Evolutionary conservation across 2,888 invertebrate genomes (phyloP), one percentile per base, ranked within the genome.

Genomic region (Xanthia icteritia): DNA sequence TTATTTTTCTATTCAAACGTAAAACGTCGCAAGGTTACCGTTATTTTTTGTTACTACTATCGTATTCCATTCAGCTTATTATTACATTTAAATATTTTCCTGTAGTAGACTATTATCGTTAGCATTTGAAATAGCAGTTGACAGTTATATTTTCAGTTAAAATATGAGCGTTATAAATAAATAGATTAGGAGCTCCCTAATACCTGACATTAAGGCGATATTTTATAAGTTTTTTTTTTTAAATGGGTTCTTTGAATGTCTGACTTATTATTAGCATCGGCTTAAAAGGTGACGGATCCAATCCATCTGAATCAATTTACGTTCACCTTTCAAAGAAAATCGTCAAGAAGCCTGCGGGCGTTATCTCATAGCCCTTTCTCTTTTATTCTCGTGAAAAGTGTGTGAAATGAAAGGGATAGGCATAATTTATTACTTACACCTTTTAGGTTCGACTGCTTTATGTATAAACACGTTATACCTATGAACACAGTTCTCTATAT

Each of bases 281-380:
- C 79, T 85, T 87, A 88, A 83, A 86, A 86, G 88, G 90, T 88
- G 89, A 90, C 83, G 86, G 84, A 88, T 81, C 86, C 86, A 87
- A 91, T 90, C 89, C 87, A 90, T 92, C 90, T 87, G 88, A 93
- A 93, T 93, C 92, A 93, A 94, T 93, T 93, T 91, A 91, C 88
- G 86, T 89, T 90, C 89, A 88, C 90, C 88, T 90, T 89, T 85
- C 87, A 89, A 91, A 90, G 89, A 91, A 91, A 91, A 91, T 90
- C 89, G 85, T 89, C 90, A 88, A 86, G 51, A 54, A 73, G 84
- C 72, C 66, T 76, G 77, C 71, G 74, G 69, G 72, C 48, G n/a
- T 88, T 89, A 89, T 90, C 86, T 89, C 79, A 80, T 78, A 77
- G 69, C 67, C 64, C 76, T 81, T 73, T 83, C 82, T 89, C 88